Evolutionary conservation across 2,888 invertebrate species (phyloP), one percentile per base, ranked within the genome.

Genomic region (Diaperis boleti): DNA sequence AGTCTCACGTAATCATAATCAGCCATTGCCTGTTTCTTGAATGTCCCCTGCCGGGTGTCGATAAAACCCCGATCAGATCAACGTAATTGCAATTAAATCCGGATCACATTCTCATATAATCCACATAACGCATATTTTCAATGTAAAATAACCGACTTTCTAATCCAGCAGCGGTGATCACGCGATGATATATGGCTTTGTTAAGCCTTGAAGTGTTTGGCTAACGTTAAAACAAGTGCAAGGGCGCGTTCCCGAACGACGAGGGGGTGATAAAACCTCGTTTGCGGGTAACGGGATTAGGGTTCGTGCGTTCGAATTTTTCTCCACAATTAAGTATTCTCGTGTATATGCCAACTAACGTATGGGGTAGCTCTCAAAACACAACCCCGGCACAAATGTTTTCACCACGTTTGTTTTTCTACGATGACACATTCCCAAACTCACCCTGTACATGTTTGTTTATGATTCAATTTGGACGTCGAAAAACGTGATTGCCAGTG

Each of bases 171-270:
- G 11, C 33, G 5, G 10, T n/a, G 6, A 54, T 54, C 41, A 54
- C 15, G 15, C 33, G 41, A 31, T 54, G 54, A 54, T 29, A 17
- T 54, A 54, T 42, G 50, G 29, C 37, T 54, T 42, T 44, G 45
- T 45, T 54, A 61, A 61, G 45, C 54, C 47, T 54, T 26, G 22
- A 11, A 61, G 60, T 54, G 39, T 54, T 61, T 61, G 60, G 42
- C 45, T 54, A 54, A 54, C 29, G 47, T 29, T 45, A 47, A 45
- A 61, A 47, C 54, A 54, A 45, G 50, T 37, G 41, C 10, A 15
- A 35, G 60, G 57, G 45, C 47, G 57, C 18, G 17, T 45, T 45
- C 26, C 33, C n/a, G n/a, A 37, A 13, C 35, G 45, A 35, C 45
- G 33, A 17, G 37, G 41, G 57, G 45, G 57, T 47, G 57, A 57